phyloP scores from a whole-genome alignment of 2,888 invertebrate species.

The Drosophila putrida region DNA sequence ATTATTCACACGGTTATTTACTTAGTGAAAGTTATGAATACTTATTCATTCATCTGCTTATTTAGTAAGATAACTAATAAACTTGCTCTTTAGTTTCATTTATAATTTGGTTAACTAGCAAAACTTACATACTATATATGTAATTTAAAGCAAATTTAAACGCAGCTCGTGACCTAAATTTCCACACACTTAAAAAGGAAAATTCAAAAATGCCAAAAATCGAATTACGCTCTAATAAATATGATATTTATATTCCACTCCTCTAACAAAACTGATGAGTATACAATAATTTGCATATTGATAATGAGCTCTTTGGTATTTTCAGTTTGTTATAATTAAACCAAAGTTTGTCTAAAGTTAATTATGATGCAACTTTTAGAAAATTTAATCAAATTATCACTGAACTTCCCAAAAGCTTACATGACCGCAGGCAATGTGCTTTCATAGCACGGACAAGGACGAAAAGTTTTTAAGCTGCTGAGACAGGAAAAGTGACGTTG shows the following conservation, averaged over 20 bases:
- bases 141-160: not conserved
- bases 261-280: constrained; percentile 18
- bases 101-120: not conserved
- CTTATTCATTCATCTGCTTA: not conserved
- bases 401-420: constrained; percentile 9
- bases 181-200: not conserved
- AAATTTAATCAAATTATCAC: constrained; percentile 46
- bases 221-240: constrained; percentile 28
- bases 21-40: not conserved
- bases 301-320: constrained; percentile 27
- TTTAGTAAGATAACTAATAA: too few relatives aligned
- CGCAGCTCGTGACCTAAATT: not conserved
- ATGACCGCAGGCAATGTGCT: not conserved
- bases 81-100: not conserved
- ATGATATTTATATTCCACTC: not conserved
- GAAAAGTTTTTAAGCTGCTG: not conserved
- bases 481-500: not conserved
- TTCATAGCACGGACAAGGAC: not conserved
- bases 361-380: constrained; percentile 43
- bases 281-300: constrained; percentile 49
- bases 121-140: not conserved
- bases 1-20: constrained; percentile 1
- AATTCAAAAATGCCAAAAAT: constrained; percentile 10
- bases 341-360: constrained; percentile 49
- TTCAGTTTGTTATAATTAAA: constrained; percentile 41